Evolutionary conservation across 1,140 invertebrate species (phyloP).

Genomic region (Drosophila neocordata): DNA sequence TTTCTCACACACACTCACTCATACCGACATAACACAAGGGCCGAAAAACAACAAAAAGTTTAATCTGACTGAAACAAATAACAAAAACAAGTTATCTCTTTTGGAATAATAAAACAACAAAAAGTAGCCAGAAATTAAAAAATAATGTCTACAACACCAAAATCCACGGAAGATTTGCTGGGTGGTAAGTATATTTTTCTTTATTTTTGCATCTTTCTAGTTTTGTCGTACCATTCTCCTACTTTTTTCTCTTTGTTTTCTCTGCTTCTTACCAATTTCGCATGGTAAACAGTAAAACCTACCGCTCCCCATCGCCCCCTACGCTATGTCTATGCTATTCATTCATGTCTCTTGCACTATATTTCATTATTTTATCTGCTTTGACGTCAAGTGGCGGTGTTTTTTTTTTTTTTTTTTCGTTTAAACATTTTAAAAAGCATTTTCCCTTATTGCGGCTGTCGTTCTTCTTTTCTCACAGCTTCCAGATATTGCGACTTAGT

Average conservation of each 20-base stretch:
- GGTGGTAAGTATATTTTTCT: conserved; percentile 68
- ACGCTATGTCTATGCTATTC: conserved; percentile 22
- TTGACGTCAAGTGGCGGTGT: conserved; percentile 63
- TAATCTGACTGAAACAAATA: conserved; percentile 63
- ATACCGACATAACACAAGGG: conserved; percentile 53
- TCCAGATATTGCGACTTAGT: conserved; percentile 75
- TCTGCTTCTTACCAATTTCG: not conserved
- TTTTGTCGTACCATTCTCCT: conserved; percentile 35
- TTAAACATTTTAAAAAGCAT: conserved; percentile 48
- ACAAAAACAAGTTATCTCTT: conserved; percentile 65
- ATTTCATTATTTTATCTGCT: conserved; percentile 61
- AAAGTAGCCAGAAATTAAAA: conserved; percentile 59
- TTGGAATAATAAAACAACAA: conserved; percentile 39
- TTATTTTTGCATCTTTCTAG: conserved; percentile 35
- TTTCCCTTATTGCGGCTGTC: conserved; percentile 33
- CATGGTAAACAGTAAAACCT: conserved; percentile 34
- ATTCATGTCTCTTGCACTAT: conserved; percentile 45
- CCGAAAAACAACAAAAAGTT: conserved; percentile 50
- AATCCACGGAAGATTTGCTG: conserved; percentile 77
- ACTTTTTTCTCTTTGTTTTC: not conserved
- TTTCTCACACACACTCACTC: conserved; percentile 65
- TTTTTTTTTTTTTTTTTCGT: conserved; percentile 44
- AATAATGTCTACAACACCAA: conserved; percentile 79
- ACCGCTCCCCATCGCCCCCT: not conserved
- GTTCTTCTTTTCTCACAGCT: conserved; percentile 68